Evolutionary conservation across 2,113 vertebrate genomes (phyloP).

Genomic region (Passer domesticus): DNA sequence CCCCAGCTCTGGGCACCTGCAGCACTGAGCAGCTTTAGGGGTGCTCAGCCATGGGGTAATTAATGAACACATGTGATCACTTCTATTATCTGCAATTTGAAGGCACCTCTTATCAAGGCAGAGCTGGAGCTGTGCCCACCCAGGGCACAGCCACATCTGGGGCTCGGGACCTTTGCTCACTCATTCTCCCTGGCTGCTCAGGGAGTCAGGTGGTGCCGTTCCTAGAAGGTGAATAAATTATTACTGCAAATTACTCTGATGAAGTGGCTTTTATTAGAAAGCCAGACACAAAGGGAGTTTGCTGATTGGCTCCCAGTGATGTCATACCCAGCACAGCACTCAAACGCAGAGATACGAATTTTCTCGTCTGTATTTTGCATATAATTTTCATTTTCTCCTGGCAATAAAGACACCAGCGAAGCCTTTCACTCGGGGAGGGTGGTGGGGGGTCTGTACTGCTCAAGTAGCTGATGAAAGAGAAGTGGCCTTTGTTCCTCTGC

Average conservation of each 20-base stretch:
- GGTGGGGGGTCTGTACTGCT: neutral
- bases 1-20: neutral
- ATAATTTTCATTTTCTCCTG: slow-evolving; percentile 37
- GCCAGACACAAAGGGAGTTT: slow-evolving; percentile 58
- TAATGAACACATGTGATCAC: neutral
- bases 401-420: slow-evolving; percentile 2
- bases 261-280: slow-evolving; percentile 64
- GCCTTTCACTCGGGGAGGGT: neutral
- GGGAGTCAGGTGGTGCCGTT: neutral
- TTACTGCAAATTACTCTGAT: slow-evolving; percentile 56
- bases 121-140: neutral
- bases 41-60: neutral
- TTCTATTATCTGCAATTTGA: neutral
- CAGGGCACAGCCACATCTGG: neutral
- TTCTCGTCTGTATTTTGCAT: neutral
- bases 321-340: slow-evolving; percentile 60
- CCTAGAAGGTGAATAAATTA: slow-evolving; percentile 57
- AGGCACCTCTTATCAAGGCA: neutral
- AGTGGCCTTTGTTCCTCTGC: slow-evolving; percentile 22
- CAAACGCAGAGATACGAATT: neutral
- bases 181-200: neutral
- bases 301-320: slow-evolving; percentile 69
- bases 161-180: neutral
- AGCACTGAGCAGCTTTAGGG: neutral
- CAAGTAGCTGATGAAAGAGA: slow-evolving; percentile 21